phyloP scores from a whole-genome alignment of 1,140 invertebrate species.

The Limonius californicus region DNA sequence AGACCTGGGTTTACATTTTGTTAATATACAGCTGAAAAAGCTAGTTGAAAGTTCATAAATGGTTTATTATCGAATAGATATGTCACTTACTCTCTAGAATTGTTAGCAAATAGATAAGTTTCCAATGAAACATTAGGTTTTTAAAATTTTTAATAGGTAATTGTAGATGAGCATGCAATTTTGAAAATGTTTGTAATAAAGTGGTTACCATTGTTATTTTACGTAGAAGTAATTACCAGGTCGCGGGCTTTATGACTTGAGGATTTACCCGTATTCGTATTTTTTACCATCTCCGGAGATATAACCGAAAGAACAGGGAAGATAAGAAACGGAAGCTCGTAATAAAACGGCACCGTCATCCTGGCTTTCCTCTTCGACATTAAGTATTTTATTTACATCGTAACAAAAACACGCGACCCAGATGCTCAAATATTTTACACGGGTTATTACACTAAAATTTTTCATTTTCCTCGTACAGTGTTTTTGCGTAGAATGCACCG shows the following conservation, averaged over 20 bases:
- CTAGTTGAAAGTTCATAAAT: conserved; percentile 12
- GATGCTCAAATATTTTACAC: background rate
- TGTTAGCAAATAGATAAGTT: too few species aligned
- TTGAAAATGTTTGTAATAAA: too few species aligned
- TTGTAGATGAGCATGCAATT: too few species aligned
- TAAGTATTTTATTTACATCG: background rate
- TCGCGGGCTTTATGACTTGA: too few species aligned
- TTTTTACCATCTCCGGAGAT: too few species aligned
- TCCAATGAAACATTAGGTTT: too few species aligned
- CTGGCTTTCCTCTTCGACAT: background rate
- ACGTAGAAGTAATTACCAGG: too few species aligned
- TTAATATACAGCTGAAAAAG: conserved; percentile 9
- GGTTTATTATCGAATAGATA: background rate
- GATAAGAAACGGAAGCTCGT: background rate
- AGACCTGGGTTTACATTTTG: background rate
- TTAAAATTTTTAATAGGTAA: too few species aligned
- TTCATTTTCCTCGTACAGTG: background rate
- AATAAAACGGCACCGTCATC: background rate
- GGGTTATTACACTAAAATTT: background rate
- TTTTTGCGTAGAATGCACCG: too few species aligned
- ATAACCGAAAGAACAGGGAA: too few species aligned
- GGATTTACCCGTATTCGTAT: too few species aligned
- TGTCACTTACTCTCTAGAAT: background rate
- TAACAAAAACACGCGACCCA: background rate
- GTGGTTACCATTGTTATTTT: too few species aligned